Conservation (phyloP, 2,888 invertebrate genomes). For the Andrena trimmerana region DNA sequence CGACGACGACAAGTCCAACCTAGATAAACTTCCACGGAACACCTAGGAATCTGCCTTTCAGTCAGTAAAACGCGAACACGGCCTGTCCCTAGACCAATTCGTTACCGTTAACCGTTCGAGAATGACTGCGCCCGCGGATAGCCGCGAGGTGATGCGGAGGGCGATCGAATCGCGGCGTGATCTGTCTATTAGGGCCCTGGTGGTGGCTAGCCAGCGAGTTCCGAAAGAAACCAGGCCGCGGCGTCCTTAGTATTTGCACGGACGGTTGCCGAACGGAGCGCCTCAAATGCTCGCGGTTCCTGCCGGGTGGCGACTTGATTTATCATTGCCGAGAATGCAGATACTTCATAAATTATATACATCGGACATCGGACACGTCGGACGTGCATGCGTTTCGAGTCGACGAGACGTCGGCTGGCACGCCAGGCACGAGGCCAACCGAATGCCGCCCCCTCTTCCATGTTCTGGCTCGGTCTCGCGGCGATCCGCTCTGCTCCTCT, state of each 20-base stretch:
- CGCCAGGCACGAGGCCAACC: constrained; percentile 80
- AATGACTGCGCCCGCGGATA: neutral
- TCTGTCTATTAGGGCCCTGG: constrained; percentile 37
- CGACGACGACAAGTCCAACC: too few relatives aligned
- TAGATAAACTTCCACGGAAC: too few relatives aligned
- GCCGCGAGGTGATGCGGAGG: neutral
- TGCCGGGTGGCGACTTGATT: constrained; percentile 82
- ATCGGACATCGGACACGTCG: constrained; percentile 76
- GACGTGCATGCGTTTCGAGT: constrained; percentile 75
- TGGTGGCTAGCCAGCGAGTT: constrained; percentile 13
- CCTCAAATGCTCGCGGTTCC: constrained; percentile 71
- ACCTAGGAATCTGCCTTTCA: too few relatives aligned
- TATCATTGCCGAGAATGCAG: constrained; percentile 82
- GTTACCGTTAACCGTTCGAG: neutral
- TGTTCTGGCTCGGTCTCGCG: constrained; percentile 48
- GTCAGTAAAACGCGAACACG: neutral
- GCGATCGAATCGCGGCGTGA: constrained; percentile 34
- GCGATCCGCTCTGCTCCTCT: constrained; percentile 7
- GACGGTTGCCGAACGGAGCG: constrained; percentile 43
- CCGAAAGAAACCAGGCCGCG: constrained; percentile 27
- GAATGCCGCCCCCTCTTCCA: constrained; percentile 71
- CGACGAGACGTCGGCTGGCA: constrained; percentile 79
- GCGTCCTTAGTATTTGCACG: constrained; percentile 45
- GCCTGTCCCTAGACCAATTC: neutral
- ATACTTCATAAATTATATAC: constrained; percentile 84